These are phyloP conservation scores for Pao palembangensis DNA, from an alignment of 2,113 vertebrate genomes.

Conservation along the genomic window DNA sequence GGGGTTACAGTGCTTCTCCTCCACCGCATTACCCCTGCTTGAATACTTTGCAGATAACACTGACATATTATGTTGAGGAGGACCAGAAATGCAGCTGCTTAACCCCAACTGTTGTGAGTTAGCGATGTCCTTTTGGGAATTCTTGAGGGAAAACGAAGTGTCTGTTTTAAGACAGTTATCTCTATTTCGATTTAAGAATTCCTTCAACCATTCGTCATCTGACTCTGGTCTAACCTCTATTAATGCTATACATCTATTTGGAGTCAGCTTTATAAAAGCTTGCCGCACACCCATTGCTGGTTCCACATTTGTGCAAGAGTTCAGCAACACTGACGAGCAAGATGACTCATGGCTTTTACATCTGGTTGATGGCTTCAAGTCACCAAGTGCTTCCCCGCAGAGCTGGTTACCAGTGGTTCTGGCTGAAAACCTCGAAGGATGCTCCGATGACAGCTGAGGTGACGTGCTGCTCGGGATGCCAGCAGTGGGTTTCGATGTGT, in stretches of 20 bases:
- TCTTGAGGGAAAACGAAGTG: conserved; percentile 5
- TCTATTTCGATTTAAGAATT: not conserved
- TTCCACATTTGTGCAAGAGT: not conserved
- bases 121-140: conserved; percentile 3
- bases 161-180: not conserved
- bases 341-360: conserved; percentile 13
- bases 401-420: conserved; percentile 13
- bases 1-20: conserved; percentile 18
- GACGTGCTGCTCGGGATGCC: not conserved
- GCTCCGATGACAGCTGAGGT: not conserved
- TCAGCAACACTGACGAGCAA: not conserved
- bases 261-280: not conserved
- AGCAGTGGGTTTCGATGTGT: conserved; percentile 1
- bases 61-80: not conserved
- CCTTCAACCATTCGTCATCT: conserved; percentile 12
- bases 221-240: not conserved
- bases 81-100: conserved; percentile 3
- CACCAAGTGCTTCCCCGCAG: conserved; percentile 3
- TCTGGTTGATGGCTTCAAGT: not conserved
- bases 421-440: conserved; percentile 7
- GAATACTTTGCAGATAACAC: conserved; percentile 1
- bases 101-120: not conserved
- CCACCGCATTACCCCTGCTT: conserved; percentile 5
- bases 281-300: conserved; percentile 21
- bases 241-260: not conserved